Base-by-base conservation (phyloP, 1,140 invertebrate genomes). In the Euschistus heros region DNA sequence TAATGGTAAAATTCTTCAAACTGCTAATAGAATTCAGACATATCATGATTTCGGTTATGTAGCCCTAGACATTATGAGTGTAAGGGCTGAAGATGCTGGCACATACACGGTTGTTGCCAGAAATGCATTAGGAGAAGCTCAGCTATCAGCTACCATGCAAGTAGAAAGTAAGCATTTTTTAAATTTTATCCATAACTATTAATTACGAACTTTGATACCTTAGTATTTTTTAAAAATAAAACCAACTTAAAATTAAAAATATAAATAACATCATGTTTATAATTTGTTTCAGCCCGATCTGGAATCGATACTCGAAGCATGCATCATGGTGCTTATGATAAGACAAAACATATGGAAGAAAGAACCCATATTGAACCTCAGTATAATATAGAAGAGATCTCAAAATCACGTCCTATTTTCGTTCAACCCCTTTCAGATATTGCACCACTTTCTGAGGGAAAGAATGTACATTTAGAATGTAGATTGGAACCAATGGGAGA, bases 41-140 rank as follows among this genome's bases (percentile, higher is more conserved):
- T 92, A 93, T 74, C 88, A 96, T 71, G 93, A 97, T 76, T 97
- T 97, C 77, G 93, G 94, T 65, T 96, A 95, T 72, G 92, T 97
- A 8, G 88, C 92, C 52, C 81, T 98, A 67, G 94, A 97, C 73
- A 94, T 98, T 70, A 78, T 91, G 63, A 90, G 88, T 74, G 92
- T 95, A 10, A 79, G 89, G 44, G 80, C 84, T 30, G 88, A 92
- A 74, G 92, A 95, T 76, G 83, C 87, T 70, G 92, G 92, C 46
- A 84, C 86, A 7, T 94, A 94, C 72, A 91, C 89, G 0, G 89
- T 94, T 37, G 84, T 92, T 42, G 91, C 91, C n/a, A 85, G 86
- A 72, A 95, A 95, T 74, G 83, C 86, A 68, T 75, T 89, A 64
- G 92, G 92, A 69, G 88, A 93, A 80, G 90, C 88, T 62, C 85